phyloP scores from a whole-genome alignment of 2,113 vertebrate species.

The Amphiprion ocellaris region DNA sequence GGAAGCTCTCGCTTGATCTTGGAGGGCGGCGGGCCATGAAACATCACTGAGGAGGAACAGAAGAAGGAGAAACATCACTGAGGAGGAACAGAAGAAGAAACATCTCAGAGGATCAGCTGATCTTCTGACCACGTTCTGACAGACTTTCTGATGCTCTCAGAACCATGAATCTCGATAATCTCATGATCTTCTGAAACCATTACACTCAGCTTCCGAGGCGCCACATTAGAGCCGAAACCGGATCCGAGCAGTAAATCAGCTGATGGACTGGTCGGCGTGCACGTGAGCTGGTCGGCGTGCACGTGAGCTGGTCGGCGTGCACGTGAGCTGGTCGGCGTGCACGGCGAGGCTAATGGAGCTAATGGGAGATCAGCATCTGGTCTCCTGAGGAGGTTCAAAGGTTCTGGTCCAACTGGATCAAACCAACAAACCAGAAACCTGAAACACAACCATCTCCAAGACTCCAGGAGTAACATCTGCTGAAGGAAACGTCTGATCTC shows the following conservation, averaged over 20 bases:
- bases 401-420: not conserved
- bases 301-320: conserved; percentile 43
- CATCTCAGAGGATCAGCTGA: too few relatives aligned
- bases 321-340: conserved; percentile 53
- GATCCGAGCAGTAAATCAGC: conserved; percentile 80
- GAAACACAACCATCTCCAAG: too few relatives aligned
- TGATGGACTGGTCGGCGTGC: conserved; percentile 63
- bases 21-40: conserved; percentile 92
- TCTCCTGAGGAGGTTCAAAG: not conserved
- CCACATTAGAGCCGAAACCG: conserved; percentile 85
- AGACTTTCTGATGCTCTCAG: too few relatives aligned
- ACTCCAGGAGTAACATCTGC: too few relatives aligned
- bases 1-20: conserved; percentile 97
- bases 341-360: conserved; percentile 25
- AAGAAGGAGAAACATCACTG: conserved; percentile 78
- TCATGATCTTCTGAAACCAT: conserved; percentile 64
- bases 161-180: conserved; percentile 69
- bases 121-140: too few relatives aligned
- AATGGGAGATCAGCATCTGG: conserved; percentile 42
- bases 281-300: conserved; percentile 53
- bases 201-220: conserved; percentile 74
- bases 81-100: not conserved
- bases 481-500: too few relatives aligned
- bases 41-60: conserved; percentile 87
- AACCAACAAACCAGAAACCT: not conserved